Base-by-base conservation (phyloP, 2,113 vertebrate genomes). In the Diadophis punctatus region DNA sequence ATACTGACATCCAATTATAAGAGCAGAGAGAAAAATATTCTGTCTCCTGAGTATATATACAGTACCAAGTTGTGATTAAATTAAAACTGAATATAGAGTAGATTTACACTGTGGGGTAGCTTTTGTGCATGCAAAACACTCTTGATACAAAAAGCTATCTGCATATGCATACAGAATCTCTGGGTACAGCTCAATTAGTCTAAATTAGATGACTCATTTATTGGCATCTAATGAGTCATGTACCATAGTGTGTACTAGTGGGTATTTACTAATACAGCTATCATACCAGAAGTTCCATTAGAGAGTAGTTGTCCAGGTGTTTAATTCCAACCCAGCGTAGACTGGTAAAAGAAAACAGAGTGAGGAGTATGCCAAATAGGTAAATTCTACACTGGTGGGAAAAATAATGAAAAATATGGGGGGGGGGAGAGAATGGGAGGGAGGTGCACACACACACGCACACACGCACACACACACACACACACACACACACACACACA, bases 271-370 rank as follows among this genome's bases (percentile, higher is more conserved):
- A 30, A 43, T 89, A 60, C 49, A 92, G 84, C 89, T 94, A 85
- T 95, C 23, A 80, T 93, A 94, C 92, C 92, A 4, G 0, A 87
- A 34, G 51, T 86, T 91, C 91, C 96, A 90, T 91, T 93, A 87
- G 95, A 95, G 94, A 94, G 88, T 80, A 86, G 86, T 55, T 95
- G 96, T 95, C 95, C 96, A 96, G 95, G 95, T 96, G 96, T 93
- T 91, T 92, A 74, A 46, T 58, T 94, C 95, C 91, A 10, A 87
- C 34, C 85, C 92, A 87, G 90, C 93, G 93, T 96, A 93, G 92
- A 52, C 9, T 94, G 94, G 93, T 95, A 94, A 94, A 96, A 88
- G 94, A 90, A 92, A 60, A 87, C 14, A 68, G 89, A 93, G 93
- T 94, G 94, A 93, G 58, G 95, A 96, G 22, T 89, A 94, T 86